Evolutionary conservation across 2,888 invertebrate species (phyloP), one percentile per base, ranked within the genome.

Genomic region (Didymodactylos carnosus): DNA sequence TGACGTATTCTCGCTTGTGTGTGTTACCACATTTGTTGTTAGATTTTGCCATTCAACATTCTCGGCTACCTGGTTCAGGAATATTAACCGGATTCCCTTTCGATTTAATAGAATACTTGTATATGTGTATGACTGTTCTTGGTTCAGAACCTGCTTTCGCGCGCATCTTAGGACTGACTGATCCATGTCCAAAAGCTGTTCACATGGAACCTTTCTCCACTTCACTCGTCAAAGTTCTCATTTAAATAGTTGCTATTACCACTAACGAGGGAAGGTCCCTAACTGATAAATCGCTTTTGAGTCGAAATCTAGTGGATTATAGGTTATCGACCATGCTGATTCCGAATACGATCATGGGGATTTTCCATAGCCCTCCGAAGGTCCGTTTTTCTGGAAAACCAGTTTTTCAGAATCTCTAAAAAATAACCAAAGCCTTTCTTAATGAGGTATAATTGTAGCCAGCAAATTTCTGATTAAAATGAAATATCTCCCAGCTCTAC

Each of bases 211-310:
- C 83, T 83, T 83, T 84, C 83, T 83, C 83, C 83, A 80, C 84
- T 80, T 84, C 82, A 79, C 83, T 80, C 82, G 83, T 82, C 82
- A 82, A 83, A 81, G 82, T 79, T 87, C 86, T 86, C 87, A 84
- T 86, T 87, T 84, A 87, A 87, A 86, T 88, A 87, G 87, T 88
- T 88, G 87, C 87, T 87, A 87, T 87, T 87, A 87, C 86, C 86
- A 88, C 87, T 87, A 87, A n/a, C n/a, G n/a, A n/a, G n/a, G n/a
- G n/a, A n/a, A n/a, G n/a, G n/a, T n/a, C n/a, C n/a, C n/a, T n/a
- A n/a, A n/a, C n/a, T n/a, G n/a, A n/a, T n/a, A n/a, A n/a, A n/a
- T n/a, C n/a, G n/a, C n/a, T n/a, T n/a, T n/a, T n/a, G n/a, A n/a
- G n/a, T n/a, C n/a, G n/a, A n/a, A n/a, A n/a, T n/a, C n/a, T n/a